Percentiles rank a stretch among this genome's conserved stretches.
Conservation (phyloP, 23 tunicate genomes). For the Halocynthia roretzi region DNA sequence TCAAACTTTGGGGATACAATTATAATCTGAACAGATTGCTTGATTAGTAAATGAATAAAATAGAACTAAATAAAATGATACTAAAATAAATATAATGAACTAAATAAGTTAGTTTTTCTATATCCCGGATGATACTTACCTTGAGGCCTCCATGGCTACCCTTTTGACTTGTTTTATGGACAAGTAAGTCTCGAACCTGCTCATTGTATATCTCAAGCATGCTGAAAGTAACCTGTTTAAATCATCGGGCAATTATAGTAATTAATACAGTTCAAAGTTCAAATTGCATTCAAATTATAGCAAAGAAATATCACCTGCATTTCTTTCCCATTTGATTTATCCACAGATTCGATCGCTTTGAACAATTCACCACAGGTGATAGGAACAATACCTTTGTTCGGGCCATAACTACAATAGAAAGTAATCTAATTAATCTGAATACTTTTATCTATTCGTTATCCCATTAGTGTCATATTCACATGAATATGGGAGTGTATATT, state of each 20-base stretch:
- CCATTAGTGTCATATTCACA: background rate
- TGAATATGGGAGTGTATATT: background rate
- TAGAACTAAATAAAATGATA: no score
- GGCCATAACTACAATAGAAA: constrained; percentile 18
- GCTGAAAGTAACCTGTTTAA: constrained; percentile 61
- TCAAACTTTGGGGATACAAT: no score
- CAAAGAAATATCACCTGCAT: constrained; percentile 27
- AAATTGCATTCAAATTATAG: no score
- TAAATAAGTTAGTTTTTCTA: no score
- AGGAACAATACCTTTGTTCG: constrained; percentile 66
- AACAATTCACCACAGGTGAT: constrained; percentile 64
- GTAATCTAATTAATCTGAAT: background rate
- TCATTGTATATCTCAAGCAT: constrained; percentile 89
- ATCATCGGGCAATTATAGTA: background rate
- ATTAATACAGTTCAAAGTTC: no score
- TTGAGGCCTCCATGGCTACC: constrained; percentile 13
- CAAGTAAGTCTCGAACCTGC: constrained; percentile 51
- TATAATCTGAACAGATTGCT: no score
- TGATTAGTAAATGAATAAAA: no score
- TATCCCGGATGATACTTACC: constrained; percentile 8
- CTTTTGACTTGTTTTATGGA: background rate
- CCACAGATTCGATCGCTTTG: constrained; percentile 40
- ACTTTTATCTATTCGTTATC: background rate
- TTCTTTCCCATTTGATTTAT: constrained; percentile 32
- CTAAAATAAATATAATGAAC: no score